phyloP scores from a whole-genome alignment of 2,797 vertebrate genomes.

The Hyperoplus immaculatus region DNA sequence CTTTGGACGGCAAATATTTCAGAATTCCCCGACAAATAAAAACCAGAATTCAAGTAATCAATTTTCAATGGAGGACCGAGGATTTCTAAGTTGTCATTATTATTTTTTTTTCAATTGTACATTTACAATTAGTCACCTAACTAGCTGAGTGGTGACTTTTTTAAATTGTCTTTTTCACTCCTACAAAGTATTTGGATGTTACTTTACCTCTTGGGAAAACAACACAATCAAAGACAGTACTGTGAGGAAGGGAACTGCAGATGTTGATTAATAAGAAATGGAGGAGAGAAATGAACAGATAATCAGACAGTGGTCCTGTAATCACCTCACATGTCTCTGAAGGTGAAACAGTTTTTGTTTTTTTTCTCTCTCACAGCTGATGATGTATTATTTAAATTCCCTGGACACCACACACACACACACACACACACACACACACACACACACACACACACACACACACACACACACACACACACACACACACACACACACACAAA shows the following conservation, averaged over 20 bases:
- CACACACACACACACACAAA: constrained; percentile 24
- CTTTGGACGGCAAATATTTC: background rate
- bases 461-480: constrained; percentile 10
- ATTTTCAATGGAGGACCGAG: background rate
- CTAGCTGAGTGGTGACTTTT: background rate
- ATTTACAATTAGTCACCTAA: background rate
- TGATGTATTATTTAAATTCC: constrained; percentile 30
- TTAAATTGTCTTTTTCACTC: background rate
- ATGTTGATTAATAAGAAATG: constrained; percentile 35
- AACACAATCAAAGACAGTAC: background rate
- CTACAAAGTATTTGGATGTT: background rate
- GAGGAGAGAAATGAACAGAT: constrained; percentile 29
- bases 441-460: constrained; percentile 23
- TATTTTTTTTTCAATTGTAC: background rate
- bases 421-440: constrained; percentile 9
- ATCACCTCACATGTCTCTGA: constrained; percentile 48
- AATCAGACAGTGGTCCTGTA: constrained; percentile 43
- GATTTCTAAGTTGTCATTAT: background rate
- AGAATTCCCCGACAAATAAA: background rate
- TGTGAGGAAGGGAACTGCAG: constrained; percentile 16
- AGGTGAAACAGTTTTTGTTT: constrained; percentile 34
- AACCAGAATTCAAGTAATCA: background rate
- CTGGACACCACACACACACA: constrained; percentile 26
- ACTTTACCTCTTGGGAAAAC: background rate
- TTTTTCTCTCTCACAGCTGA: constrained; percentile 34